Evolutionary conservation across 1,140 invertebrate species (phyloP), one percentile per base, ranked within the genome.

Genomic region (Drosophila ananassae): DNA sequence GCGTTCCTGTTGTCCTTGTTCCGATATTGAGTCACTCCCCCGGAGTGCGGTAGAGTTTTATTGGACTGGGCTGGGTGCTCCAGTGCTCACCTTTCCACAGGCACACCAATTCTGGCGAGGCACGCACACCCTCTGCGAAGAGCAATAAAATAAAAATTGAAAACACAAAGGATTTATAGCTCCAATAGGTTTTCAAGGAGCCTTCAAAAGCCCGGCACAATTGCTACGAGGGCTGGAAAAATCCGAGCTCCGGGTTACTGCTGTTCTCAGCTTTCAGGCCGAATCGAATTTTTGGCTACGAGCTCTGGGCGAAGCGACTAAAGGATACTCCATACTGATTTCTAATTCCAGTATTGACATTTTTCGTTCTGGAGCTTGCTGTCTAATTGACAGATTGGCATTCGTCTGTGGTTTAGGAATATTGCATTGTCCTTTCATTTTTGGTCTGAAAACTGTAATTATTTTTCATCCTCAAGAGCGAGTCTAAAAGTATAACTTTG

Each of bases 81-180:
- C 44, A 61, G 72, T 66, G 60, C 50, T 66, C 72, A 75, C 72
- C 72, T 75, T 75, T 72, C 59, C 64, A 50, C 67, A 30, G n/a
- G 47, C 28, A 32, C 61, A 59, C 50, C 25, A 39, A 34, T 28
- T 32, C 32, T 50, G 58, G 51, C 44, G 44, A 34, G 21, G 39
- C 74, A 67, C 52, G 64, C 51, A 56, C 61, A 55, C 72, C 48
- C 63, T 53, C 79, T 82, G 78, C 71, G 73, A 79, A 77, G 83
- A 89, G 83, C 83, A 89, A 89, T 89, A 89, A 89, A 89, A 89
- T 89, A 89, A 89, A 89, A 89, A 89, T 89, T 89, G 83, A 89
- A 89, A 89, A 89, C 83, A 89, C 83, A 89, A 89, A 89, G 83
- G 83, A 89, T 89, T 89, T 89, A 89, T 89, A 89, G 83, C 83